Percentiles rank a stretch among this genome's conserved stretches.
phyloP scores from a whole-genome alignment of 2,888 invertebrate genomes.

The Eilema griseolum region DNA sequence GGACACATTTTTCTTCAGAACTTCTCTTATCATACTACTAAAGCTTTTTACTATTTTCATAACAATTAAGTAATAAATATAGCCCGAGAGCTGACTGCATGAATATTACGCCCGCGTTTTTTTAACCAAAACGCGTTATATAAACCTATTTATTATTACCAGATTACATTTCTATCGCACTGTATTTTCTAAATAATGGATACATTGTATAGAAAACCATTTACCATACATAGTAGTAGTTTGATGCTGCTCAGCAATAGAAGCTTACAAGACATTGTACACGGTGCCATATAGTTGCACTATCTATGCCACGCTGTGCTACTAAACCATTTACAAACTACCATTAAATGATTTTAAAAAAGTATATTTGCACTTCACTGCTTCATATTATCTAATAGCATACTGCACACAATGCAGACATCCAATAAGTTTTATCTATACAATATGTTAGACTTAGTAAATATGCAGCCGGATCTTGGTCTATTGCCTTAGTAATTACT shows the following conservation, averaged over 20 bases:
- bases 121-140: background rate
- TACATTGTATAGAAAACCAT: no score
- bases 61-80: background rate
- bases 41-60: background rate
- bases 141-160: background rate
- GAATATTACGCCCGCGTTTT: background rate
- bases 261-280: background rate
- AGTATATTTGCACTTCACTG: background rate
- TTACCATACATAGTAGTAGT: background rate
- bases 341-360: no score
- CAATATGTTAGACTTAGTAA: background rate
- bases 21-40: background rate
- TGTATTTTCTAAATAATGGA: no score
- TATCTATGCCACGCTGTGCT: no score
- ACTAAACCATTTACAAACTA: no score
- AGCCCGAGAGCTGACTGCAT: background rate
- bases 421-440: background rate
- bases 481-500: no score
- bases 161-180: no score
- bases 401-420: background rate
- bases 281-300: no score
- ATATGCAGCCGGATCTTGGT: background rate
- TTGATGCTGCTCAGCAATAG: background rate
- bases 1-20: constrained; percentile 5
- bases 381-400: background rate